phyloP scores from a whole-genome alignment of 2,888 invertebrate species.

The Anoplius nigerrimus region DNA sequence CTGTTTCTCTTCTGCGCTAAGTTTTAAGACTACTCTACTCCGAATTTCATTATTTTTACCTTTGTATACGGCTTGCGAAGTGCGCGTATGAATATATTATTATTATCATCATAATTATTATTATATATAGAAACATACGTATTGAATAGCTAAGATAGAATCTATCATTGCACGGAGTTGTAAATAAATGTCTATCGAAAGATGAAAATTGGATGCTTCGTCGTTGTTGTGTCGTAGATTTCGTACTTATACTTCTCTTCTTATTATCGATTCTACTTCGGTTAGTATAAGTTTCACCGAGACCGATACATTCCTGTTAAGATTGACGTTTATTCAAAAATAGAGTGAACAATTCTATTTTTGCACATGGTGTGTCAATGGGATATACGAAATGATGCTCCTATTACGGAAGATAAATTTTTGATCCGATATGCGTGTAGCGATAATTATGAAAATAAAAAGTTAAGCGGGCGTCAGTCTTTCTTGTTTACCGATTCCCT shows the following conservation, averaged over 20 bases:
- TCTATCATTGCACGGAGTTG: not conserved
- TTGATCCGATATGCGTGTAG: conserved; percentile 60
- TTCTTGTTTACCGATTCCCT: too few species aligned
- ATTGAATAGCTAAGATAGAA: conserved; percentile 1
- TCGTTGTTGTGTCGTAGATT: conserved; percentile 10
- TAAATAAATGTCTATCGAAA: not conserved
- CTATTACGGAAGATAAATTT: conserved; percentile 45
- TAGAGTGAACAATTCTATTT: conserved; percentile 61
- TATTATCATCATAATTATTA: conserved; percentile 24
- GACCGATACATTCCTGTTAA: conserved; percentile 59
- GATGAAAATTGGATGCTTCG: conserved; percentile 14
- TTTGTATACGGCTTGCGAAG: conserved; percentile 42
- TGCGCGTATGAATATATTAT: conserved; percentile 47
- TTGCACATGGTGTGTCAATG: conserved; percentile 56
- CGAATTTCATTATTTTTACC: conserved; percentile 39
- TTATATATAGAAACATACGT: conserved; percentile 4
- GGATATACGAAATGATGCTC: conserved; percentile 55
- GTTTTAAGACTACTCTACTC: conserved; percentile 13
- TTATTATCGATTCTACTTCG: conserved; percentile 14
- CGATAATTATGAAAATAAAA: conserved; percentile 53
- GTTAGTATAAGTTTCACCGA: conserved; percentile 46
- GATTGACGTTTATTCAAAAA: conserved; percentile 52
- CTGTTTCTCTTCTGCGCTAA: conserved; percentile 30
- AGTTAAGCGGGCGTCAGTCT: too few species aligned
- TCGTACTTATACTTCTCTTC: not conserved